Conservation (phyloP, 2,888 invertebrate genomes). For the Seira sanloemensis region DNA sequence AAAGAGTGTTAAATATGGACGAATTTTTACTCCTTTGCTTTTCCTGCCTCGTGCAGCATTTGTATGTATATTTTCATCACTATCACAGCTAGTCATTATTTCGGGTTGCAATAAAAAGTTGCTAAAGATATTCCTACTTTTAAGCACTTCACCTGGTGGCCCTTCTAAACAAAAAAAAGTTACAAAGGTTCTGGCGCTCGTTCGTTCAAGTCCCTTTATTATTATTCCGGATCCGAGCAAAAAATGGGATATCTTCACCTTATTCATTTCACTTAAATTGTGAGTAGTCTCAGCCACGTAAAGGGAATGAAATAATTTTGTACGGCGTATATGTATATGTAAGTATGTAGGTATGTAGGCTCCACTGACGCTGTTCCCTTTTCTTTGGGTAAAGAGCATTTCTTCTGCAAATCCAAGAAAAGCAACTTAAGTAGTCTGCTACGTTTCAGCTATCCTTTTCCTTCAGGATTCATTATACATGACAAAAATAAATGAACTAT, state of each 20-base stretch:
- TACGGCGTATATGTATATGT: too few species aligned
- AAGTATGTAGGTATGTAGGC: too few species aligned
- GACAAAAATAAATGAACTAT: constrained; percentile 11
- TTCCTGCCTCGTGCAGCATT: too few species aligned
- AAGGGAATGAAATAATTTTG: too few species aligned
- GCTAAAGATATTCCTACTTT: neutral
- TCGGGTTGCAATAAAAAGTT: neutral
- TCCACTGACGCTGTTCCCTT: too few species aligned
- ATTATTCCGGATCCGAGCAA: neutral
- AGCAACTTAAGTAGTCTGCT: neutral
- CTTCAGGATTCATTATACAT: neutral
- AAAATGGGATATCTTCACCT: neutral
- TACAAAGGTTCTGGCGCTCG: too few species aligned
- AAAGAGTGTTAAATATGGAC: neutral
- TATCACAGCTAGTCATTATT: neutral
- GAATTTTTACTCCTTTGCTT: too few species aligned
- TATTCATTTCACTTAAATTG: neutral
- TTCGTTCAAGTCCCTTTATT: neutral
- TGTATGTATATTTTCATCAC: too few species aligned
- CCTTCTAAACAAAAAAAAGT: neutral
- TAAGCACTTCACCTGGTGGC: neutral
- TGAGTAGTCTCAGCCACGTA: too few species aligned
- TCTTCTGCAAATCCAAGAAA: too few species aligned
- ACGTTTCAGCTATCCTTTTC: neutral
- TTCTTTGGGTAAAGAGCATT: too few species aligned